Conservation (phyloP, 2,113 vertebrate species). For the Fulmarus glacialis region DNA sequence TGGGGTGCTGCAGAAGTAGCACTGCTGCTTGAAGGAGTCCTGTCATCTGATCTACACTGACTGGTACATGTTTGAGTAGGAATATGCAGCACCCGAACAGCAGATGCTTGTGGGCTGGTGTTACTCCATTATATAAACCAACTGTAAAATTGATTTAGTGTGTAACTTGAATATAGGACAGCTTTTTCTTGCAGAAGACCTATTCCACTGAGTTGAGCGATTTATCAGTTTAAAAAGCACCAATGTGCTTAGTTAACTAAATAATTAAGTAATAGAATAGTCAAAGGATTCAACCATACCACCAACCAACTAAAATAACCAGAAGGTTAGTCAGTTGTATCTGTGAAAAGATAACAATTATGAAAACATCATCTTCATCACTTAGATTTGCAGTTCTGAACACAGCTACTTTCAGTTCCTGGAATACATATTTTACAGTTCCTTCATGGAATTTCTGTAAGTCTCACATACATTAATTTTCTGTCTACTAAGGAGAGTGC, state of each 20-base stretch:
- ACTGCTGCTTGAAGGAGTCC: not conserved
- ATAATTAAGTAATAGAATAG: not conserved
- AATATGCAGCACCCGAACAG: not conserved
- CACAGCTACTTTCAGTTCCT: not conserved
- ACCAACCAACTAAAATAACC: not conserved
- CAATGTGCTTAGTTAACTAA: not conserved
- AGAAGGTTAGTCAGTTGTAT: not conserved
- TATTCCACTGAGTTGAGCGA: not conserved
- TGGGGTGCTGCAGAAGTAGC: not conserved
- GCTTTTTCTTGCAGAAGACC: not conserved
- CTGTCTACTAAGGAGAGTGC: not conserved
- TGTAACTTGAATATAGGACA: not conserved
- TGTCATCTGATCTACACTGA: slow-evolving; percentile 19
- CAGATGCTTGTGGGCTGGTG: slow-evolving; percentile 52
- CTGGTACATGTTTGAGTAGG: not conserved
- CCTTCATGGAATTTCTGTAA: not conserved
- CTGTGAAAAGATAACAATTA: not conserved
- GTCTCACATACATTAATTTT: not conserved
- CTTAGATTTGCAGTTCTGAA: not conserved
- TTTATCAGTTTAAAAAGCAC: not conserved
- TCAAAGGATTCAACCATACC: not conserved
- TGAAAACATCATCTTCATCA: not conserved
- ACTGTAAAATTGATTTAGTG: not conserved
- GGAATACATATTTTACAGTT: not conserved
- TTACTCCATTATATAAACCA: slow-evolving; percentile 57